Conservation (phyloP, 2,113 vertebrate genomes). For the Electrona antarctica region DNA sequence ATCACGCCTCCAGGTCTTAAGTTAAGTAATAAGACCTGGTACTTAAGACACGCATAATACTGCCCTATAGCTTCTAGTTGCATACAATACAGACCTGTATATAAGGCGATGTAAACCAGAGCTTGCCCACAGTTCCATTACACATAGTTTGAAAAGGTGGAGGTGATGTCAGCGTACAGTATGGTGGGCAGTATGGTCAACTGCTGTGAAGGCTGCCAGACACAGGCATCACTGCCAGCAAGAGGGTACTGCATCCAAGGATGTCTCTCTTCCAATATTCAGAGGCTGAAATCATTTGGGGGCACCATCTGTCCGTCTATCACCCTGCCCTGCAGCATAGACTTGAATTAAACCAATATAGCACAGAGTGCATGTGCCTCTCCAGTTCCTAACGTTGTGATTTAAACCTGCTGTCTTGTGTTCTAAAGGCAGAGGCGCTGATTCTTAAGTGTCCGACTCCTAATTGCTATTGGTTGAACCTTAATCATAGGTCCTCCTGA, state of each 20-base stretch:
- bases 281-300: constrained; percentile 62
- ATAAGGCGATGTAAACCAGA: constrained; percentile 50
- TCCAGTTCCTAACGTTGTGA: constrained; percentile 23
- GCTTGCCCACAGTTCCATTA: constrained; percentile 3
- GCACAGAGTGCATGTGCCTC: constrained; percentile 39
- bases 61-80: too few species aligned
- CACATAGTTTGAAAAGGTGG: constrained; percentile 19
- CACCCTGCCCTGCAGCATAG: constrained; percentile 28
- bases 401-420: too few species aligned
- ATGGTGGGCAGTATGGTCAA: constrained; percentile 38
- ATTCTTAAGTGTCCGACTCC: too few species aligned
- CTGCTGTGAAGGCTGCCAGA: constrained; percentile 50
- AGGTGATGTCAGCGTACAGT: constrained; percentile 39
- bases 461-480: too few species aligned
- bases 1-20: too few species aligned
- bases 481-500: too few species aligned
- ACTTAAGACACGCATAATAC: too few species aligned
- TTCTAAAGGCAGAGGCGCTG: too few species aligned
- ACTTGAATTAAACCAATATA: constrained; percentile 49
- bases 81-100: constrained; percentile 38
- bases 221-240: constrained; percentile 47
- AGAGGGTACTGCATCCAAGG: constrained; percentile 65
- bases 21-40: too few species aligned
- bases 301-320: constrained; percentile 74
- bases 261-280: constrained; percentile 64